Base-by-base conservation (phyloP, 2,113 vertebrate species). In the Pseudorhombus dupliciocellatus region DNA sequence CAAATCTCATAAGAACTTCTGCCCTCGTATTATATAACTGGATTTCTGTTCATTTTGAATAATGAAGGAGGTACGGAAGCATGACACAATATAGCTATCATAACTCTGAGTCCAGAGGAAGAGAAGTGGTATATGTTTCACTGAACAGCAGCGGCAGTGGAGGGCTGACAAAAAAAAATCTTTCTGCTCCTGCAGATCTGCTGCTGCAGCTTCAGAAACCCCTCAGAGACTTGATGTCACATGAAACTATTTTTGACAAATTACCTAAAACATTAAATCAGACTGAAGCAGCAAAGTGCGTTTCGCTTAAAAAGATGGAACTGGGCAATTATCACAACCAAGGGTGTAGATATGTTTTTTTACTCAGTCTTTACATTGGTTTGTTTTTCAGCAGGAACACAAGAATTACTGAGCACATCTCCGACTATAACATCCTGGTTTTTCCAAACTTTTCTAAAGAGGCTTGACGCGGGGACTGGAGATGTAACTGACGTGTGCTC, bases 1-100 rank as follows among this genome's bases (percentile, higher is more conserved):
- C 86, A 92, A 90, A 92, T 92, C 89, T 89, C 80, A 86, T 82
- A 87, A 84, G 85, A 85, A 90, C 88, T 83, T 88, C 77, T 81
- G 76, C 77, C 79, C 84, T 87, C 62, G 4, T 84, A 70, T 91
- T 88, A 89, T 90, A 88, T 86, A 89, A 90, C 84, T 79, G 75
- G 66, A 81, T 90, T 89, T 87, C 79, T 85, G 72, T 84, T 87
- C 84, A 80, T 87, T 86, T 85, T 89, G 87, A 92, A 89, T 88
- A 87, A 91, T 91, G 87, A 68, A 89, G 69, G 80, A 87, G 75
- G 70, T 57, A 64, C 60, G 57, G 83, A 76, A 76, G 86, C 87
- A 65, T 85, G 87, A 87, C 84, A 81, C 80, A 82, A 87, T 87
- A 84, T 79, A 66, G 81, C 84, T 70, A 89, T 86, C 86, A 82